Evolutionary conservation across 2,113 vertebrate species (phyloP).

Genomic region (Henicopernis longicauda): DNA sequence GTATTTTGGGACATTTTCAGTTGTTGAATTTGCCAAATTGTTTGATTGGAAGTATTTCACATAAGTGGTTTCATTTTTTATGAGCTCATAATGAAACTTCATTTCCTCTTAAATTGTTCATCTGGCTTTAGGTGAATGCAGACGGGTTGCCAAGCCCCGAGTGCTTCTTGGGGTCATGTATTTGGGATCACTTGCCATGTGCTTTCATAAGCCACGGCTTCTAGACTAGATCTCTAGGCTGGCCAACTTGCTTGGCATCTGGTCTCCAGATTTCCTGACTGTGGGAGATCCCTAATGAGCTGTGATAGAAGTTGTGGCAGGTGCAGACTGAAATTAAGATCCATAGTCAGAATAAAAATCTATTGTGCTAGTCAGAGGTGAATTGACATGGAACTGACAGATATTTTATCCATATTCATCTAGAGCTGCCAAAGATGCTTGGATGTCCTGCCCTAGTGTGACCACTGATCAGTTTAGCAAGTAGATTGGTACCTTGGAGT

Average conservation of each 20-base stretch:
- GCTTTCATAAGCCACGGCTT: not conserved
- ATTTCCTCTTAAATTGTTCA: slow-evolving; percentile 6
- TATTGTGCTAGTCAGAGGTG: not conserved
- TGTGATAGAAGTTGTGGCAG: slow-evolving; percentile 24
- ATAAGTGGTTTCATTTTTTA: not conserved
- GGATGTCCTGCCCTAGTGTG: not conserved
- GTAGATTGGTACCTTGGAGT: not conserved
- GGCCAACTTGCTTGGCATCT: slow-evolving; percentile 6
- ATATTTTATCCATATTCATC: not conserved
- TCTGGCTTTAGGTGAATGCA: not conserved
- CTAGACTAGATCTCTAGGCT: not conserved
- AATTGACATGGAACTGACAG: not conserved
- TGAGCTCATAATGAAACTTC: slow-evolving; percentile 13
- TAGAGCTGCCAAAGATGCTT: not conserved
- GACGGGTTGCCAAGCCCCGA: not conserved
- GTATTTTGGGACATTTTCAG: not conserved
- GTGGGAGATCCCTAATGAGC: slow-evolving; percentile 16
- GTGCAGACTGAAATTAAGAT: slow-evolving; percentile 23
- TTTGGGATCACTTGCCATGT: not conserved
- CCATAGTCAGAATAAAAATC: not conserved
- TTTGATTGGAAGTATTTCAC: not conserved
- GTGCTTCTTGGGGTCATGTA: not conserved
- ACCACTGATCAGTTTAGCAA: not conserved
- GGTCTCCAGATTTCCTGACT: slow-evolving; percentile 23
- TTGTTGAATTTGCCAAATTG: not conserved